Evolutionary conservation across 2,888 invertebrate genomes (phyloP), one percentile per base, ranked within the genome.

Genomic region (Eugnorisma glareosa): DNA sequence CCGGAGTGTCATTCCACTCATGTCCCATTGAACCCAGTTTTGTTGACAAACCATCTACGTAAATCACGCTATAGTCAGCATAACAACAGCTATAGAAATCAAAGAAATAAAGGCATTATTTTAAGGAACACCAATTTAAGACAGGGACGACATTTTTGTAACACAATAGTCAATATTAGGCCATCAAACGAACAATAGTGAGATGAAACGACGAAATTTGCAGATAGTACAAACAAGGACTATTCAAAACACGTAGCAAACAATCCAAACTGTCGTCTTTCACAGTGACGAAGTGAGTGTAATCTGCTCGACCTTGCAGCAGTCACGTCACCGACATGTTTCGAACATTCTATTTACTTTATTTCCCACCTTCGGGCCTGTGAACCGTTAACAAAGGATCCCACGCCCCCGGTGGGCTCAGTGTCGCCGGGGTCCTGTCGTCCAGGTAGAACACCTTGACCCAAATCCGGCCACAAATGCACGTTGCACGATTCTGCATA

Each of bases 361-460:
- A n/a, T 24, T 37, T 66, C 18, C 24, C 57, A n/a, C 66, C 37
- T 15, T 43, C 45, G 18, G 68, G 48, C 66, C 21, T 54, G 77
- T 68, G 51, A 28, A 48, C 66, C 54, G 61, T 40, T 64, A 68
- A 28, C 77, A 77, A 66, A 66, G 43, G 79, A 61, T 40, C 48
- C 2, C 28, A 24, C 35, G 61, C 45, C n/a, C 40, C 31, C 48
- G 54, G 66, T 21, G 37, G 37, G 67, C 51, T 57, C 59, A 11
- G 51, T 28, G 54, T 35, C 67, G 69, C 54, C 69, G 57, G 51
- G 21, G 15, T n/a, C 51, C 54, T 28, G 15, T 35, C 35, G 68
- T 69, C 71, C 84, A 84, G 84, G 74, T 68, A 73, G 75, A 57
- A 31, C 69, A 69, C 81, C 84, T 80, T 82, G 84, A 84, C 84